These are phyloP conservation scores for Stictonetta naevosa DNA, from an alignment of 2,113 vertebrate genomes.

Conservation along the genomic window DNA sequence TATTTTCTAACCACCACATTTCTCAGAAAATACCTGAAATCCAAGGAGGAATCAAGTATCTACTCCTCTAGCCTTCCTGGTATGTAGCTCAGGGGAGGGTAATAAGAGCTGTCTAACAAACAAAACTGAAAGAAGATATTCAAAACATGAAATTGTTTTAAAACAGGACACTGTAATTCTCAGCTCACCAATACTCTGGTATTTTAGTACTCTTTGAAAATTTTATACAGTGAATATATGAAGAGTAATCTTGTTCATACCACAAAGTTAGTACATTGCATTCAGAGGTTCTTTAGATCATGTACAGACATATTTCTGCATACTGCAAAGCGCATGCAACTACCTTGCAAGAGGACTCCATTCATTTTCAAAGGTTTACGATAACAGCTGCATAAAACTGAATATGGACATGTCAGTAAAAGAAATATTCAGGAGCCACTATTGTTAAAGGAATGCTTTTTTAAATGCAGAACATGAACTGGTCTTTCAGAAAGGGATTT, in stretches of 20 bases:
- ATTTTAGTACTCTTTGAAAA: background rate
- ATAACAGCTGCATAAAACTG: background rate
- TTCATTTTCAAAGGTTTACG: background rate
- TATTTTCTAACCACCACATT: background rate
- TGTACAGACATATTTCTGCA: background rate
- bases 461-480: background rate
- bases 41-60: background rate
- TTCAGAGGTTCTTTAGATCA: background rate
- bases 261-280: background rate
- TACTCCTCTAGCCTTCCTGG: background rate
- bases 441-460: background rate
- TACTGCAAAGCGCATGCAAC: background rate
- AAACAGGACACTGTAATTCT: background rate
- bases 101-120: background rate
- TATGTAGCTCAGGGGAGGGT: background rate
- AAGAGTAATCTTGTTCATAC: background rate
- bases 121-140: background rate
- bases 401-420: background rate
- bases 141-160: background rate
- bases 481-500: constrained; percentile 6
- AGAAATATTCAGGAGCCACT: background rate
- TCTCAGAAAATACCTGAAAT: background rate
- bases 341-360: background rate
- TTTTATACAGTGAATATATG: background rate
- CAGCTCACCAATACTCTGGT: background rate